Base-by-base conservation (phyloP, 1,140 invertebrate genomes). In the Orius insidiosus region DNA sequence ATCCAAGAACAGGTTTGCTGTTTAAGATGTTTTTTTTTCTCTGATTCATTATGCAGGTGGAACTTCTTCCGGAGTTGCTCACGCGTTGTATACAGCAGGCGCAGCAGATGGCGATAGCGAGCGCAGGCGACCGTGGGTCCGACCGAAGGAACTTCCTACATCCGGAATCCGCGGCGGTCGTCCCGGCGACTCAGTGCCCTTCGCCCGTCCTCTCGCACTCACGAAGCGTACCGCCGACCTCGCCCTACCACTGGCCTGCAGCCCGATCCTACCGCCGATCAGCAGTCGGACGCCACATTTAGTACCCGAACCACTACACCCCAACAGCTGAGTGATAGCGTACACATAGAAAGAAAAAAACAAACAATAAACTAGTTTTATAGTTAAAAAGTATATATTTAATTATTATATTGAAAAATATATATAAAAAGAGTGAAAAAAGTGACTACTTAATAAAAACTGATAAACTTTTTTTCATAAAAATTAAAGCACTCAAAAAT, bases 131-230 rank as follows among this genome's bases (percentile, higher is more conserved):
- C 53, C 67, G 70, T 41, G 69, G 78, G 52, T 80, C 84, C 55
- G 80, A 84, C 57, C 65, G 80, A 45, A 71, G 79, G 43, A 82
- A 86, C 59, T 85, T 85, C 65, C 69, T 87, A 40, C 84, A 87
- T 62, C 84, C 83, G 32, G 83, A 87, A 55, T 77, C 81, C 3
- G 61, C 61, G 11, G 57, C 57, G 5, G 16, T 50, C 42, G 50
- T 54, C 43, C 47, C 45, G 44, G 52, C 47, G 43, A 46, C 44
- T 13, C 49, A 45, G 15, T 41, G 36, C 18, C 68, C 66, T 39
- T 54, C 54, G 47, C 58, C 54, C 60, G 58, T 48, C 63, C 62
- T 71, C 61, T 68, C 69, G 54, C 73, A 74, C 56, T 70, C 68
- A 37, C 63, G 68, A 19, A 70, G 66, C 58, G 68, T 71, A 40